These are phyloP conservation scores for Mesocricetus auratus DNA, from an alignment of 2,113 vertebrate genomes.

Conservation along the genomic window DNA sequence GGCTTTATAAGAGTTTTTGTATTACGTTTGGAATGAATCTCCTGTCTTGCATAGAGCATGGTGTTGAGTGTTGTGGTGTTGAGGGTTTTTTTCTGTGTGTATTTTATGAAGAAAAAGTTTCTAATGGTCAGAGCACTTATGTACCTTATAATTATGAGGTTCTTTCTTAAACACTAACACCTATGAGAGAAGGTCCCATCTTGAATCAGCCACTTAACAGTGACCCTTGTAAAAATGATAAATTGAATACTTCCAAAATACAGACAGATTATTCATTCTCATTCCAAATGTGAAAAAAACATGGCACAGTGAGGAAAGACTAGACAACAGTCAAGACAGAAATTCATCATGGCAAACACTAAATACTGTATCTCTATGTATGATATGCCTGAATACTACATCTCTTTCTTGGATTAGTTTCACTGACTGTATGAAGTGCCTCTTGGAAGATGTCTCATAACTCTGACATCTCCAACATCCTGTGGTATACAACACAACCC, in stretches of 20 bases:
- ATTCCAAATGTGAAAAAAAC: neutral
- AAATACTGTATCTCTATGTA: neutral
- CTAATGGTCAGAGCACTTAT: neutral
- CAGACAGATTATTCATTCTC: neutral
- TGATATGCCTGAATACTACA: neutral
- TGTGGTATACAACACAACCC: too few relatives aligned
- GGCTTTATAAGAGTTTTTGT: neutral
- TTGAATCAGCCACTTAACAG: neutral
- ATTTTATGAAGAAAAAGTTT: neutral
- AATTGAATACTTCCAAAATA: neutral
- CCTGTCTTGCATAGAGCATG: neutral
- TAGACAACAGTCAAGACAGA: neutral
- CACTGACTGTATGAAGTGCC: neutral
- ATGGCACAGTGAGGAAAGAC: neutral
- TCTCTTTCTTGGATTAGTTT: neutral
- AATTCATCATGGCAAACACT: neutral
- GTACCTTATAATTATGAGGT: neutral
- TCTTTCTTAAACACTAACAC: neutral
- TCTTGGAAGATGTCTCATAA: too few relatives aligned
- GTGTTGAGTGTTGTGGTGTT: neutral
- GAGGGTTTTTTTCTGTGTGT: neutral
- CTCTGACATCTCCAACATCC: too few relatives aligned
- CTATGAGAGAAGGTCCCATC: neutral
- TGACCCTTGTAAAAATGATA: neutral
- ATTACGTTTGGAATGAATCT: neutral